These are phyloP conservation scores for Ophion slaviceki DNA, from an alignment of 2,888 invertebrate genomes.

Conservation along the genomic window DNA sequence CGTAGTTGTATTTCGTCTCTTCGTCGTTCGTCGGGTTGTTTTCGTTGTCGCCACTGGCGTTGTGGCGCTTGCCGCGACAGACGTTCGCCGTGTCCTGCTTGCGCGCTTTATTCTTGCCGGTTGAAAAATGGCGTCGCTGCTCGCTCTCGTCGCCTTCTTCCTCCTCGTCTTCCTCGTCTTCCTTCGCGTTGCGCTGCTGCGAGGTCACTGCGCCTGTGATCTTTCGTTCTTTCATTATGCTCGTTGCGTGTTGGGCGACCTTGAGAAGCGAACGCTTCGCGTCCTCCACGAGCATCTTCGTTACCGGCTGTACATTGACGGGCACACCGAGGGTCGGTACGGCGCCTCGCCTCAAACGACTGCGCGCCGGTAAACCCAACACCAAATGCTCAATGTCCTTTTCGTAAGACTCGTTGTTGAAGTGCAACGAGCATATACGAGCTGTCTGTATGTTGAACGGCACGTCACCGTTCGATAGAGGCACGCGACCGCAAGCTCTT, in stretches of 20 bases:
- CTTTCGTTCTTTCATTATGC: constrained; percentile 67
- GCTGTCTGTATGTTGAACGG: constrained; percentile 85
- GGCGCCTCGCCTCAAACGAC: constrained; percentile 85
- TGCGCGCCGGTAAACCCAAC: constrained; percentile 85
- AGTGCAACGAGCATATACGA: constrained; percentile 85
- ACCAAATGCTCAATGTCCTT: constrained; percentile 85
- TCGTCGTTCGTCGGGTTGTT: constrained; percentile 23
- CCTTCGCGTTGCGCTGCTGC: constrained; percentile 21
- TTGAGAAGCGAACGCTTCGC: constrained; percentile 79
- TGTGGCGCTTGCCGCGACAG: constrained; percentile 20
- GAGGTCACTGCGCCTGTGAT: constrained; percentile 44
- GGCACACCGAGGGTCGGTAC: constrained; percentile 84
- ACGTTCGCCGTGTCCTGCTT: constrained; percentile 8
- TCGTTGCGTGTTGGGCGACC: constrained; percentile 75
- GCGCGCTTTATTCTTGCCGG: constrained; percentile 1
- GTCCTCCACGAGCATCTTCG: constrained; percentile 81
- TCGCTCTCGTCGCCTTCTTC: not conserved
- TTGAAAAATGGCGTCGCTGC: constrained; percentile 23
- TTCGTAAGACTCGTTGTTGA: constrained; percentile 85
- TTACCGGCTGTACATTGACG: constrained; percentile 81
- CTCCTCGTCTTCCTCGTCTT: not conserved
- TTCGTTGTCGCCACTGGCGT: constrained; percentile 17
- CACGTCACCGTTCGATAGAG: constrained; percentile 81
- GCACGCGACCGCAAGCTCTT: constrained; percentile 84
- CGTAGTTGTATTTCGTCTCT: constrained; percentile 46